Conservation (phyloP, 2,888 invertebrate genomes). For the Habroteleia sp. region DNA sequence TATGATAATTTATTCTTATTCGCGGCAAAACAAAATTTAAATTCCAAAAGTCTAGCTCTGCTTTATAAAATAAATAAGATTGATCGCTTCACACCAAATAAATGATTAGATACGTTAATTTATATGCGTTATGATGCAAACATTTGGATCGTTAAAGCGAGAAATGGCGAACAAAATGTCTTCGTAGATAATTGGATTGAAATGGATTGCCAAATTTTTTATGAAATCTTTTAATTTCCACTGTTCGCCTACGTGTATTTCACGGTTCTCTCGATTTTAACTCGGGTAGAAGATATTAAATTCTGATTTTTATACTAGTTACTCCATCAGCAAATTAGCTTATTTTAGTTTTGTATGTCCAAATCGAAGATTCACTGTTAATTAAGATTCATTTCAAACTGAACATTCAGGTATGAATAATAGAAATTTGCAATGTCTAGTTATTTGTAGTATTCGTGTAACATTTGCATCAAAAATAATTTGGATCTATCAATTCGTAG, state of each 20-base stretch:
- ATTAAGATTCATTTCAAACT: conserved; percentile 17
- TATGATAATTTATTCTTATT: conserved; percentile 19
- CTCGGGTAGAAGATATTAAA: neutral
- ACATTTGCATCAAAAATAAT: conserved; percentile 48
- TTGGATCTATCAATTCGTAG: conserved; percentile 44
- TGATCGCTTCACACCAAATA: conserved; percentile 27
- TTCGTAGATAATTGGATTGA: conserved; percentile 15
- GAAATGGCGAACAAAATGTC: neutral
- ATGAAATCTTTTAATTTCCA: conserved; percentile 3
- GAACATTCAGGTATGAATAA: neutral
- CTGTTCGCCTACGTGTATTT: neutral
- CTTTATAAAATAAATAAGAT: conserved; percentile 8
- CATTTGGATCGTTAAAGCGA: neutral
- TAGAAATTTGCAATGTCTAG: neutral
- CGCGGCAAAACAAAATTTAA: conserved; percentile 3
- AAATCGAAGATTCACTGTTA: conserved; percentile 13
- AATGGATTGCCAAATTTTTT: conserved; percentile 13
- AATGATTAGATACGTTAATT: conserved; percentile 19
- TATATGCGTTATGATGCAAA: conserved; percentile 11
- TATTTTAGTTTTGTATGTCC: neutral
- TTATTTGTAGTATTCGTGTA: conserved; percentile 25
- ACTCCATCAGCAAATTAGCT: too few relatives aligned
- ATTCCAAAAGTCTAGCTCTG: neutral
- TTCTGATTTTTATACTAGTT: neutral
- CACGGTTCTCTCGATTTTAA: neutral